These are phyloP conservation scores for Lophius americanus DNA, from an alignment of 2,797 vertebrate species.

Conservation along the genomic window DNA sequence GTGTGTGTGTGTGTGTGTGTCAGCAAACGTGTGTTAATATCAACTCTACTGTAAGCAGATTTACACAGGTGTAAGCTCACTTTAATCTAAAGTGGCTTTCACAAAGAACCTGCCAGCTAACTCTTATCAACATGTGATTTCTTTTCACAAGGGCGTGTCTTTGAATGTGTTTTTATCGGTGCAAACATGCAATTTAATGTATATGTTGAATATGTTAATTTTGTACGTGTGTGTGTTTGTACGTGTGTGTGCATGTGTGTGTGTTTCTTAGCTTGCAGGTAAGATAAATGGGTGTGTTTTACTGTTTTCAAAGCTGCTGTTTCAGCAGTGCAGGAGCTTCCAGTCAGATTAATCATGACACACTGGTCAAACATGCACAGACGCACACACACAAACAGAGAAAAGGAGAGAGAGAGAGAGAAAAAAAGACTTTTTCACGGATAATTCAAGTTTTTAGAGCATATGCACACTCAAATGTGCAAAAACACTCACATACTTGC, in stretches of 20 bases:
- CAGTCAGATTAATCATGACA: background rate
- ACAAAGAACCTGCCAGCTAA: constrained; percentile 26
- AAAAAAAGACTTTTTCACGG: background rate
- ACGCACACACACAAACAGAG: background rate
- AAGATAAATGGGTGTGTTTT: constrained; percentile 25
- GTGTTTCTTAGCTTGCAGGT: constrained; percentile 8
- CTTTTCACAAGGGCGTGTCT: constrained; percentile 5
- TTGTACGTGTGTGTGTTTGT: background rate
- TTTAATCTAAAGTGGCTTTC: constrained; percentile 44
- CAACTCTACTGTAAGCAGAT: constrained; percentile 17
- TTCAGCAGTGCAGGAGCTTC: constrained; percentile 14
- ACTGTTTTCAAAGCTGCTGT: constrained; percentile 32
- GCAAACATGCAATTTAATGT: too few species aligned
- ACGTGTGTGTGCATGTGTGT: constrained; percentile 11
- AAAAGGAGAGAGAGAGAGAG: background rate
- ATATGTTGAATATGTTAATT: too few species aligned
- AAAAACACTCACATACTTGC: background rate
- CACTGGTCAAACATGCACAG: constrained; percentile 29
- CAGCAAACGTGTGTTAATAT: constrained; percentile 4
- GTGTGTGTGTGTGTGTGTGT: too few species aligned
- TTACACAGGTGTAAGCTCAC: constrained; percentile 17
- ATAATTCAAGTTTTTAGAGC: background rate
- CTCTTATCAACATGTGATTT: constrained; percentile 26
- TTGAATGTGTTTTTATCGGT: background rate
- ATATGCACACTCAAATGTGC: background rate